Evolutionary conservation across 2,888 invertebrate genomes (phyloP).

Genomic region (Caenorhabditis sp.): DNA sequence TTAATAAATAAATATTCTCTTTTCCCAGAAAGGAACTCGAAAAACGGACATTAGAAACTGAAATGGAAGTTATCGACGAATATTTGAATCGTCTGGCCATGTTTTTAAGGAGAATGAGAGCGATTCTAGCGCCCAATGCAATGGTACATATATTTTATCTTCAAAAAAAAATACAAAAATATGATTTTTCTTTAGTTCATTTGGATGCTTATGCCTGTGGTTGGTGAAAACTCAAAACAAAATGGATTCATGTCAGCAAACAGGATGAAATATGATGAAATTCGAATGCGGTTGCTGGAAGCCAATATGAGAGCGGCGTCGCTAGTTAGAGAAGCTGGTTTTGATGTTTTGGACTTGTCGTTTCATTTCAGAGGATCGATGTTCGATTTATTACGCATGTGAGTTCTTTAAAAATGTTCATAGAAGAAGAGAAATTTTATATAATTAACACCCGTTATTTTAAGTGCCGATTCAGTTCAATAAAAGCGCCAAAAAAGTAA

Average conservation of each 20-base stretch:
- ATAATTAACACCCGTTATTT: too few species aligned
- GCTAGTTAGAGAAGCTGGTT: slow-evolving; percentile 46
- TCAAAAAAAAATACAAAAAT: neutral
- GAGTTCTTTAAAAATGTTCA: neutral
- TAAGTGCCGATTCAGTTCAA: too few species aligned
- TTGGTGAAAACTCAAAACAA: neutral
- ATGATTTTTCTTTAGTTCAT: slow-evolving; percentile 22
- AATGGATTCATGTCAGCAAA: slow-evolving; percentile 15
- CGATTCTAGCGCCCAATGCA: slow-evolving; percentile 26
- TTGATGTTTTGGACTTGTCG: slow-evolving; percentile 50
- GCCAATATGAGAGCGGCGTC: slow-evolving; percentile 46
- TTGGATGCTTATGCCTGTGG: slow-evolving; percentile 29
- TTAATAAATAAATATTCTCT: too few species aligned
- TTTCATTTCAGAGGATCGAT: slow-evolving; percentile 43
- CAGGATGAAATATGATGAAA: slow-evolving; percentile 9
- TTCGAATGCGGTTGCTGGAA: slow-evolving; percentile 42
- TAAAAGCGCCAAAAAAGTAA: too few species aligned
- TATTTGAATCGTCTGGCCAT: slow-evolving; percentile 36
- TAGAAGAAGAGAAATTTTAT: too few species aligned
- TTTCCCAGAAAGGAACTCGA: neutral
- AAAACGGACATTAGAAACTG: slow-evolving; percentile 4
- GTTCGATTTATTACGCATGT: slow-evolving; percentile 38
- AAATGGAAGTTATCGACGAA: slow-evolving; percentile 24
- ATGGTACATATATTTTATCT: slow-evolving; percentile 18
- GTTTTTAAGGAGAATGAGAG: slow-evolving; percentile 33